Evolutionary conservation across 2,888 invertebrate species (phyloP).

Genomic region (Hermaeophaga mercurialis): DNA sequence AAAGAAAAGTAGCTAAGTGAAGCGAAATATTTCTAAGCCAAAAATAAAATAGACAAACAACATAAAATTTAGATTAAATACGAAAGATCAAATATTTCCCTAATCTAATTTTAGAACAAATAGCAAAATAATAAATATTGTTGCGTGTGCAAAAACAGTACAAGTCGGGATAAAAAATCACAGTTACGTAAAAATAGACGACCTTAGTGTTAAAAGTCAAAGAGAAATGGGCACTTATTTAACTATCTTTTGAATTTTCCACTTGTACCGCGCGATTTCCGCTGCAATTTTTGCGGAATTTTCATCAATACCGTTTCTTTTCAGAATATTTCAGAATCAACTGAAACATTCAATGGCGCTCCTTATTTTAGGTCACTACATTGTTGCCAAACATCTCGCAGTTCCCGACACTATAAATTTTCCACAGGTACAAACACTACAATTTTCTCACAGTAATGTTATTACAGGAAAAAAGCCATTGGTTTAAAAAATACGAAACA

Average conservation of each 20-base stretch:
- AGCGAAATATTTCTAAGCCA: too few species aligned
- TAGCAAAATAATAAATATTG: slow-evolving; percentile 14
- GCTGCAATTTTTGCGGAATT: slow-evolving; percentile 13
- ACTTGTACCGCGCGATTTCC: slow-evolving; percentile 5
- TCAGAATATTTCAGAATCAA: slow-evolving; percentile 22
- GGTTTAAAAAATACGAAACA: too few species aligned
- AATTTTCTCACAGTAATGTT: too few species aligned
- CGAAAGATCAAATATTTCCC: slow-evolving; percentile 1
- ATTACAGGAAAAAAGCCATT: too few species aligned
- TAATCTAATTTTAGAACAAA: slow-evolving; percentile 19
- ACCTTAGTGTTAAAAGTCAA: neutral
- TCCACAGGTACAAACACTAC: too few species aligned
- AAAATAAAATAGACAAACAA: too few species aligned
- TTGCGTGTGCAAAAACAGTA: slow-evolving; percentile 14
- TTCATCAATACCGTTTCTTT: slow-evolving; percentile 15
- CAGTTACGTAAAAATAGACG: slow-evolving; percentile 18
- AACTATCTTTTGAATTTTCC: slow-evolving; percentile 3
- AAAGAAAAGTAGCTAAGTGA: too few species aligned
- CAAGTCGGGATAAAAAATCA: neutral
- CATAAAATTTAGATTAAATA: too few species aligned
- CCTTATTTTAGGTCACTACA: slow-evolving; percentile 28
- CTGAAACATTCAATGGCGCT: slow-evolving; percentile 27
- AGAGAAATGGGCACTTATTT: slow-evolving; percentile 20
- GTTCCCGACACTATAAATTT: too few species aligned
- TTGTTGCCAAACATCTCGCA: slow-evolving; percentile 8